Evolutionary conservation across 2,113 vertebrate genomes (phyloP), one percentile per base, ranked within the genome.

Genomic region (Macquaria ambigua): DNA sequence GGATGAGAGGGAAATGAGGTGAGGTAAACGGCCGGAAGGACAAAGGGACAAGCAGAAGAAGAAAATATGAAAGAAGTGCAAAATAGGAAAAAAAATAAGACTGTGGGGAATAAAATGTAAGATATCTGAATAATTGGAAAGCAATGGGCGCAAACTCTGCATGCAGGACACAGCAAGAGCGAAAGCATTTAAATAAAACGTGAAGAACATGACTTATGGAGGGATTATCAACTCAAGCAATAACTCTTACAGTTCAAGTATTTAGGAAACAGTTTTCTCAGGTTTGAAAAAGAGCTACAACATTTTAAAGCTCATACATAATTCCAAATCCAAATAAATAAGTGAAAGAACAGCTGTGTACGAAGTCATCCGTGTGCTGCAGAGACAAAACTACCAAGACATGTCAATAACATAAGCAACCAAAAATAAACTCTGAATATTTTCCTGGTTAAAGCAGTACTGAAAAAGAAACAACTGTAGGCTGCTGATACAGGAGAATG

Each of bases 1-100:
- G 56, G 70, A 79, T 73, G 59, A 72, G 71, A 88, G 84, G 68
- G 43, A 85, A 87, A 88, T 82, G 69, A 81, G 63, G 69, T 86
- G 76, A 74, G 52, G 87, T 85, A 80, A 83, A 85, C 5, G 34
- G 70, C 55, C 48, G 74, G 67, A 85, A 90, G 74, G 81, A 79
- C 79, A 89, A 87, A 90, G 76, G 78, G 81, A 84, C 52, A 71
- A 34, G 23, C 2, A 61, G 52, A 46, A 31, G 11, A 68, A 23
- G 25, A 53, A 68, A 50, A 74, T 8, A 8, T n/a, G 15, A 75
- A 67, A 72, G 46, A 72, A 79, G 77, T 12, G 7, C 18, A 81
- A 39, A 68, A 48, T 7, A 53, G 37, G 41, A 46, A 66, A 71
- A 71, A 53, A 34, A 63, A 61, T 23, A 63, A 70, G 25, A 62